Evolutionary conservation across 1,140 invertebrate genomes (phyloP), one percentile per base, ranked within the genome.

Genomic region (Heliconius hewitsoni): DNA sequence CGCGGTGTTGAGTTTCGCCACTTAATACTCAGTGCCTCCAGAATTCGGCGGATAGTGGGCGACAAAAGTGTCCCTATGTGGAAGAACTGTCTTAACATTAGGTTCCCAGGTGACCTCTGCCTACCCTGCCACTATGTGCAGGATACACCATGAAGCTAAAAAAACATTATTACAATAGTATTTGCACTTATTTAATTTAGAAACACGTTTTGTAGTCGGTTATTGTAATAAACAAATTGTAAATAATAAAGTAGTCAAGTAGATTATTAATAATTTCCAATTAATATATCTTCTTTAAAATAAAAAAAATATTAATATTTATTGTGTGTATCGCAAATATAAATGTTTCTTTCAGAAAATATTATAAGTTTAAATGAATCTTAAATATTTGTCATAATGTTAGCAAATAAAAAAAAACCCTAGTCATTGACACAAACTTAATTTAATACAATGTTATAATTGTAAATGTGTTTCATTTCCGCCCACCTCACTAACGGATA

Each of bases 401-500:
- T 60, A 60, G 3, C 8, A 23, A 60, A 11, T 60, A 13, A 23
- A 9, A 60, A 60, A 23, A 0, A 60, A n/a, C 3, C 23, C 55
- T 60, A 60, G 55, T 60, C 55, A 60, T 60, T 60, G n/a, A 2
- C n/a, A 60, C 3, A 52, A 8, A 52, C 5, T 52, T 19, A 19
- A 52, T 57, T 57, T 57, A 60, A 60, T 60, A 60, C 55, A 60
- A 60, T 60, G 2, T 60, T 60, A 23, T 60, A 60, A 60, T 23
- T 60, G 55, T 60, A 60, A 60, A 60, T 27, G 55, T 60, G 55
- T 60, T 60, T 60, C 9, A 60, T 27, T 60, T 60, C 55, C 34
- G 6, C 6, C 6, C 34, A 37, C 34, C 34, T 0, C 34, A 37
- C 2, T 34, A 34, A 5, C 4, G 30, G 34, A 34, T 34, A 34